Evolutionary conservation across 2,888 invertebrate genomes (phyloP), one percentile per base, ranked within the genome.

Genomic region (Mythimna albipuncta): DNA sequence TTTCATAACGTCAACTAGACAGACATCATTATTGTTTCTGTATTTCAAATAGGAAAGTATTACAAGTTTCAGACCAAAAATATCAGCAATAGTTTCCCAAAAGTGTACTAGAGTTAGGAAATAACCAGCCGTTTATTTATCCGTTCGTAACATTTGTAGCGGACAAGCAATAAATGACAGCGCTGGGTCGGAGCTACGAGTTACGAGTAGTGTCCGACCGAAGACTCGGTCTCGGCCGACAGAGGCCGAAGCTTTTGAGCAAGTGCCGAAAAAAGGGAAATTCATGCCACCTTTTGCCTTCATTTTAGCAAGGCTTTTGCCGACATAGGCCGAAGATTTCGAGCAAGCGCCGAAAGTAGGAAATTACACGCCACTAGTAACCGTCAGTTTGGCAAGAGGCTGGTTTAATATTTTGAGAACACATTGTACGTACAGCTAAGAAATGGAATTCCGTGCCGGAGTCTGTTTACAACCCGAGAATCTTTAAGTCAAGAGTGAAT

Each of bases 161-260:
- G 21, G 69, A 66, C 74, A 54, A 63, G 72, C 67, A 77, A 77
- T 82, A 82, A 86, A 75, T 62, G 83, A 64, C 64, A 71, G 32
- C 64, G 76, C 57, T 54, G 69, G 59, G 70, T 79, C 75, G 64
- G 64, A 72, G 73, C 69, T 64, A 59, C 57, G 65, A 68, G 66
- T 75, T 68, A 70, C 58, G 58, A 58, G 58, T 58, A 58, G 38
- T 58, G 58, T 41, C 13, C 13, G 11, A 59, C 38, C n/a, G 19
- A 50, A 41, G 50, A 16, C 58, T 50, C 58, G 58, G 57, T 16
- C 54, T 69, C 63, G 63, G 32, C 41, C 11, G 2, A 44, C 54
- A 54, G 44, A 0, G 21, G 5, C 26, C 11, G 13, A 52, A 52
- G 19, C 4, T 52, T 59, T 68, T 6, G 19, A 21, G 7, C 41